phyloP scores from a whole-genome alignment of 2,888 invertebrate genomes.

The Hirtodrosophila cameraria region DNA sequence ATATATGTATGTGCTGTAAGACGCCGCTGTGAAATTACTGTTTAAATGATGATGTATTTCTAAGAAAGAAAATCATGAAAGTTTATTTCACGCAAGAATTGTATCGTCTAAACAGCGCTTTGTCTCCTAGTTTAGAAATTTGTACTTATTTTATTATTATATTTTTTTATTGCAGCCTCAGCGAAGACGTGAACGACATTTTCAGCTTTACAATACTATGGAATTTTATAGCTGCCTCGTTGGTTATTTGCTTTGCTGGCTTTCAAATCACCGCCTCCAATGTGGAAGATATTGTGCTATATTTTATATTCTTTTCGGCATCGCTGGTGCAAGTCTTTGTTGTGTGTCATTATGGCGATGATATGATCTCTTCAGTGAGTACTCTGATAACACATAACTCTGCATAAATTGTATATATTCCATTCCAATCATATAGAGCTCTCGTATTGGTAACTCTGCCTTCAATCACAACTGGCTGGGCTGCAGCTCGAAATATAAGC shows the following conservation, averaged over 20 bases:
- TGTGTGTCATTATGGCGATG: conserved; percentile 80
- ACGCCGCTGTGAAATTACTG: no score
- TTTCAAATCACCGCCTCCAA: conserved; percentile 80
- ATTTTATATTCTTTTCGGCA: conserved; percentile 76
- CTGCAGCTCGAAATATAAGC: conserved; percentile 62
- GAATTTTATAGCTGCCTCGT: conserved; percentile 81
- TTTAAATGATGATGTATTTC: no score
- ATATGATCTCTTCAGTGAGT: conserved; percentile 76
- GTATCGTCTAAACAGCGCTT: no score
- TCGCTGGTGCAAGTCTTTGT: conserved; percentile 80
- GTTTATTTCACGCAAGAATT: no score
- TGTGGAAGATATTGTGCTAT: conserved; percentile 73
- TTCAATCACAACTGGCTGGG: conserved; percentile 79
- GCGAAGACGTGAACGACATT: conserved; percentile 71
- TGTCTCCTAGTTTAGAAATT: neutral
- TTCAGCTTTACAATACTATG: conserved; percentile 77
- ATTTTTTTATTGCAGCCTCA: conserved; percentile 46
- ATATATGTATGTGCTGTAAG: no score
- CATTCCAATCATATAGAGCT: conserved; percentile 57
- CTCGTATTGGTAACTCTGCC: conserved; percentile 69
- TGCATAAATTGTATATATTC: neutral
- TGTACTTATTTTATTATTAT: neutral
- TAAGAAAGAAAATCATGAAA: no score
- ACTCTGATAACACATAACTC: no score
- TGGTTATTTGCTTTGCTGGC: conserved; percentile 81